Evolutionary conservation across 2,113 vertebrate genomes (phyloP).

Genomic region (Albula goreensis): DNA sequence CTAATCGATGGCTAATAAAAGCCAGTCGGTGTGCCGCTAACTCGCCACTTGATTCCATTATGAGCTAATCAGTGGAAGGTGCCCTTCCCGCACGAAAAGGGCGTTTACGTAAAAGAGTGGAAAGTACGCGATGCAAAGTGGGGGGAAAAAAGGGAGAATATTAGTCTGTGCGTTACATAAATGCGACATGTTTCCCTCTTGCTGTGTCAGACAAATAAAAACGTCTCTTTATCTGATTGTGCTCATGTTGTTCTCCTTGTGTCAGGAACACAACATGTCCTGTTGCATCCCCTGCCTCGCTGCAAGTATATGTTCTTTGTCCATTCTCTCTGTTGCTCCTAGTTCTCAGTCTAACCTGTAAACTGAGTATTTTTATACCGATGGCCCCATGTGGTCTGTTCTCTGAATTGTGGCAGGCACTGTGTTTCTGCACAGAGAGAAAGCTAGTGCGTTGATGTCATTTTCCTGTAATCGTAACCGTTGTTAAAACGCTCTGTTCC

Average conservation of each 20-base stretch:
- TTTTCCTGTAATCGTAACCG: neutral
- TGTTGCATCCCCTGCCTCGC: neutral
- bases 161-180: neutral
- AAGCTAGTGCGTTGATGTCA: neutral
- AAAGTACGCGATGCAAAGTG: constrained; percentile 25
- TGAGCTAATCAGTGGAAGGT: constrained; percentile 51
- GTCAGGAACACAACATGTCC: neutral
- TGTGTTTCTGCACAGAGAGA: neutral
- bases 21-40: constrained; percentile 40
- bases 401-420: neutral
- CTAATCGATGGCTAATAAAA: constrained; percentile 53
- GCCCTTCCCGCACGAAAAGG: constrained; percentile 52
- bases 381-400: neutral
- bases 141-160: constrained; percentile 20
- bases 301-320: neutral
- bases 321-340: no score
- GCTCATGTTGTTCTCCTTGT: neutral
- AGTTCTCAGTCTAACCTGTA: neutral
- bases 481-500: neutral
- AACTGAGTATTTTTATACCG: neutral
- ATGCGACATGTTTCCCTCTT: neutral
- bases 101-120: constrained; percentile 31
- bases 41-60: constrained; percentile 57
- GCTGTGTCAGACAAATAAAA: neutral
- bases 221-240: neutral